These are phyloP conservation scores for Mellivora capensis DNA, from an alignment of 2,113 vertebrate species.

Conservation along the genomic window DNA sequence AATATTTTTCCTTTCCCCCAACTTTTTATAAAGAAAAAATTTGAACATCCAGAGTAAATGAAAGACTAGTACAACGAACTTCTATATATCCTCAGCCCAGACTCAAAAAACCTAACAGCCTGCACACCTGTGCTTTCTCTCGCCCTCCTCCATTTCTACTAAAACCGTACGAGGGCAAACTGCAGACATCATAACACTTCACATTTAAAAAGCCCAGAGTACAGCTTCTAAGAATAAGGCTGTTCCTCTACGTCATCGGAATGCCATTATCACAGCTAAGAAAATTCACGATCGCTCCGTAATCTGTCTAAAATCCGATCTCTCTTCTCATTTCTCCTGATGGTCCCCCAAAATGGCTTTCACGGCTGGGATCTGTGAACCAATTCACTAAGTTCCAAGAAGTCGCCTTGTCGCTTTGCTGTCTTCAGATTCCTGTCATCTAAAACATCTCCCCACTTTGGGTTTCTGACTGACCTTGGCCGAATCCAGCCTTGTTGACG, in stretches of 20 bases:
- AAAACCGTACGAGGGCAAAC: background rate
- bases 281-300: background rate
- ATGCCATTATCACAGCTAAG: background rate
- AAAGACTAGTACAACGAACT: background rate
- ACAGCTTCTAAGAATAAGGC: background rate
- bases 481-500: background rate
- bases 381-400: background rate
- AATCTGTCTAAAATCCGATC: background rate
- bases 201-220: background rate
- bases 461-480: background rate
- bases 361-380: background rate
- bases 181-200: background rate
- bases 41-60: background rate
- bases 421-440: background rate
- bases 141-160: background rate
- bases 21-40: background rate
- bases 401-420: background rate
- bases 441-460: too few relatives aligned
- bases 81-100: background rate
- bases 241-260: background rate
- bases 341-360: background rate
- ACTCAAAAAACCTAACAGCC: background rate
- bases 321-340: background rate
- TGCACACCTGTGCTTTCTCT: background rate
- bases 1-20: background rate